Base-by-base conservation (phyloP, 2,888 invertebrate genomes). In the Perizoma affinitatum region DNA sequence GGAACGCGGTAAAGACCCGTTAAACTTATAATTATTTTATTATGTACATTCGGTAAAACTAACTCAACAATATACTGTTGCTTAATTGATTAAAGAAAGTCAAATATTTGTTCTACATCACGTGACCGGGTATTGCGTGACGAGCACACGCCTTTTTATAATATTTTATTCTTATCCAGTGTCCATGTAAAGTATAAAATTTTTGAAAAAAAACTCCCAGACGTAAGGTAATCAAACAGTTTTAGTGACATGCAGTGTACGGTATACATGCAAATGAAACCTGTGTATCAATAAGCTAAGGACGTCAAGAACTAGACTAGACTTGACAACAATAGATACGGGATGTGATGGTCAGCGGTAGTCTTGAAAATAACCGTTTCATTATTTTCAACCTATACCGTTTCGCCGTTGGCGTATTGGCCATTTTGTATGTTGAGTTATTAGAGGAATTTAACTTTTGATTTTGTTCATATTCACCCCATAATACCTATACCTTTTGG, bases 201-300 rank as follows among this genome's bases (percentile, higher is more conserved):
- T 65, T 65, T 59, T 34, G 40, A 56, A 59, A 35, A 59, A 57
- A 42, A 10, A 59, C 47, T 63, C 64, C 59, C 69, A 43, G 41
- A 35, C 55, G 67, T 56, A 54, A 42, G 50, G 60, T 56, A 58
- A 49, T 57, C 58, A 60, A 67, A 63, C 56, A 65, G 43, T 64
- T 61, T 54, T 54, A 49, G 73, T 76, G 72, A 71, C 74, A 72
- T 65, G 60, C 69, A 73, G 75, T 76, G 77, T 78, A 80, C 74
- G 46, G 61, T 69, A 67, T 73, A 71, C 71, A 71, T 74, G 74
- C 74, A 79, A 74, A 80, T 78, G 75, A 75, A 79, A 73, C 76
- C 58, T 86, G 70, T 84, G 83, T 84, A 86, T 83, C 87, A 85
- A 88, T 86, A 85, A 79, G 73, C 68, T 72, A 74, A 78, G 74